Percentiles rank a stretch among this genome's conserved stretches.
Conservation (phyloP, 2,113 vertebrate genomes). For the Odocoileus hemionus region DNA sequence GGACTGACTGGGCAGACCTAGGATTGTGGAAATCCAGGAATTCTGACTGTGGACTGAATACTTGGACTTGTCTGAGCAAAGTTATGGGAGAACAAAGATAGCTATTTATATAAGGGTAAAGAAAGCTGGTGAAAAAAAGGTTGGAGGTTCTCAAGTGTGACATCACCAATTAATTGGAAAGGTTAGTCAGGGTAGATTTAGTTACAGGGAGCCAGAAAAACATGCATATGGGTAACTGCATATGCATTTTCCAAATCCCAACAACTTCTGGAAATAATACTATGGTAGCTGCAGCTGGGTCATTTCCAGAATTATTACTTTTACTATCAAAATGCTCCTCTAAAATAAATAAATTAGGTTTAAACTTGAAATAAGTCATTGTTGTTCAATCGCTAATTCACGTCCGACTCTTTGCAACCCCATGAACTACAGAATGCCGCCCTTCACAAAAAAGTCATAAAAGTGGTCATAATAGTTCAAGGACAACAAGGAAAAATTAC, state of each 20-base stretch:
- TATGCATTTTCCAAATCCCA: not conserved
- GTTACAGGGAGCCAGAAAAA: not conserved
- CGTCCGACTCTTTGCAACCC: accelerated
- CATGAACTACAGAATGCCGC: not conserved
- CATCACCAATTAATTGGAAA: not conserved
- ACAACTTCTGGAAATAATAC: not conserved
- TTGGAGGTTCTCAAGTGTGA: not conserved
- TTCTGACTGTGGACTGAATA: not conserved
- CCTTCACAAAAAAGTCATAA: not conserved
- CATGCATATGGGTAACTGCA: not conserved
- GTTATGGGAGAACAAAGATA: not conserved
- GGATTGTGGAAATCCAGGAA: not conserved
- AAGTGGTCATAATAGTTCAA: not conserved
- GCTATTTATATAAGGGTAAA: not conserved
- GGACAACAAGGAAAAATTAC: not conserved
- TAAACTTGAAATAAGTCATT: not conserved
- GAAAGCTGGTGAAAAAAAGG: not conserved
- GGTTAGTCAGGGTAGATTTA: not conserved
- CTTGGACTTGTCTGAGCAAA: not conserved
- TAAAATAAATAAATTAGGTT: conserved; percentile 17
- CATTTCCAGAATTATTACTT: not conserved
- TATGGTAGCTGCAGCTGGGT: not conserved
- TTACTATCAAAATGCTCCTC: not conserved
- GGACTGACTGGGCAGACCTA: not conserved
- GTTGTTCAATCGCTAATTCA: not conserved